Evolutionary conservation across 2,888 invertebrate species (phyloP), one percentile per base, ranked within the genome.

Genomic region (Spodoptera exigua): DNA sequence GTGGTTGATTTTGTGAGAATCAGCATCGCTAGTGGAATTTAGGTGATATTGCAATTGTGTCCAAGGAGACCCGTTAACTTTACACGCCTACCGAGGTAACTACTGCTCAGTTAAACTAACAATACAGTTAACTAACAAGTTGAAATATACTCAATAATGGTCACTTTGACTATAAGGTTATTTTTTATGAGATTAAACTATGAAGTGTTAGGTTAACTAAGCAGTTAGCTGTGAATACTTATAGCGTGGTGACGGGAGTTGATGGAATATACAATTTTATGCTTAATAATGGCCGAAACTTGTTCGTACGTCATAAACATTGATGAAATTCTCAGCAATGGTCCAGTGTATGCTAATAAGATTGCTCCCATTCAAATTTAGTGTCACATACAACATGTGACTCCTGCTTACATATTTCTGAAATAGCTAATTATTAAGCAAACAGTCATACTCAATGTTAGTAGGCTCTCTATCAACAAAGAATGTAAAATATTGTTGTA

Each of bases 1-100:
- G 93, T 92, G 93, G 92, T 89, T 93, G 91, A 92, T 86, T 73
- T 73, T 76, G 63, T 72, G 60, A 59, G 59, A 76, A 73, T 72
- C 81, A 82, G 67, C 82, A 77, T 69, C 82, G 79, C 69, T 82
- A 81, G 82, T 76, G 84, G 81, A 83, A 81, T 73, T 77, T 78
- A 78, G 80, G 81, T 86, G 83, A 82, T 86, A 89, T 89, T 89
- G 86, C 87, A 89, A 89, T 89, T 87, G 70, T 83, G 85, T 86
- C 83, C 82, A 43, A 66, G 65, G 67, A 65, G 44, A 49, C 60
- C 61, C 66, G 59, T 72, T 75, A 58, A 65, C 37, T 73, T 37
- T 56, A 53, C 59, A 55, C 70, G 55, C 21, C 60, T 58, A 52
- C 41, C 58, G 47, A 74, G 77, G 77, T 78, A 76, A 76, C 70